Evolutionary conservation across 2,888 invertebrate genomes (phyloP), one percentile per base, ranked within the genome.

Genomic region (Callinectes sapidus): DNA sequence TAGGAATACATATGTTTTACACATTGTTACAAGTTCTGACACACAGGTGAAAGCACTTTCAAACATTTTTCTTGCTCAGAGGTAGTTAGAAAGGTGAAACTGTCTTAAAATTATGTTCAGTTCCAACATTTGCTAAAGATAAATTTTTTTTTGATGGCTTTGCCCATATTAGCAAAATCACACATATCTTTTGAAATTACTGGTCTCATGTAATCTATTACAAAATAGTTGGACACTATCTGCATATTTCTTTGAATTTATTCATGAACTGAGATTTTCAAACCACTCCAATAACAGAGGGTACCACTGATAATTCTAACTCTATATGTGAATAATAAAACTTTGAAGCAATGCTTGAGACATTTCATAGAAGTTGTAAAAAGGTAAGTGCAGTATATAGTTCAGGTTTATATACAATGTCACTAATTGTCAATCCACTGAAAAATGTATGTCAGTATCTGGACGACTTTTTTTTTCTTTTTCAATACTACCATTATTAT

Each of bases 41-140:
- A 39, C 18, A 89, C 23, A 88, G 16, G 16, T 39, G 71, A 71
- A 61, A 39, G 42, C 35, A 32, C 39, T 89, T 32, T 77, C 85
- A 32, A 54, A 54, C 23, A 54, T 54, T 28, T 55, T 85, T 90
- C 77, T 85, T 81, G 90, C 35, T 81, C 90, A 85, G 90, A 55
- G 48, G n/a, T 90, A 48, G 48, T 10, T 28, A 89, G 71, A 81
- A 55, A 91, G 32, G 35, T 86, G 48, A 87, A 91, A 61, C 86
- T 86, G 14, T n/a, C 61, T 23, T 61, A 61, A 23, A 61, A 61
- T 61, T 23, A 61, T 61, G 61, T 23, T 61, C 3, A 23, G 61
- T 13, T 61, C 18, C 23, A 23, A 61, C 61, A 61, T 23, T 61
- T 23, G 23, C 23, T 61, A 6, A 23, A 18, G 8, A 48, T 61